Conservation (phyloP, 2,113 vertebrate species). For the Shinisaurus crocodilurus region DNA sequence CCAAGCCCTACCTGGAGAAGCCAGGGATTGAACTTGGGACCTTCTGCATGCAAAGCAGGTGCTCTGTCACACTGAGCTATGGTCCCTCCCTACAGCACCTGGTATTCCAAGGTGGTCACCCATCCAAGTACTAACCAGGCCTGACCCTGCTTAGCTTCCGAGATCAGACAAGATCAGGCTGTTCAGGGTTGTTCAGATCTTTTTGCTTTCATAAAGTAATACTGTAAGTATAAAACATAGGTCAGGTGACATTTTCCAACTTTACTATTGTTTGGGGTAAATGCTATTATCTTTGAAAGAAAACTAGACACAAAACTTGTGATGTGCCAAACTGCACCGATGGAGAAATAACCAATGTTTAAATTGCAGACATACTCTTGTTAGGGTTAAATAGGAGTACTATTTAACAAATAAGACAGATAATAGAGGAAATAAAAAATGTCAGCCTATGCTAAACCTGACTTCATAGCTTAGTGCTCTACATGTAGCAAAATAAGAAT, state of each 20-base stretch:
- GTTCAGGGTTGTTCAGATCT: too few relatives aligned
- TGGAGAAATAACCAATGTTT: constrained; percentile 41
- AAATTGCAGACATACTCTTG: constrained; percentile 37
- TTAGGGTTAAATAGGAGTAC: constrained; percentile 35
- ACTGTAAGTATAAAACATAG: neutral
- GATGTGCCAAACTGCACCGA: constrained; percentile 46
- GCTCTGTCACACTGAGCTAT: too few relatives aligned
- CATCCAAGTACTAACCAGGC: too few relatives aligned
- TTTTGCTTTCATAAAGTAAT: too few relatives aligned
- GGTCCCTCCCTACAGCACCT: too few relatives aligned
- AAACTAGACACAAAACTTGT: constrained; percentile 9
- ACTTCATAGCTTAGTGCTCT: neutral
- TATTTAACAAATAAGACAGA: constrained; percentile 36
- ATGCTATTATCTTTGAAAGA: constrained; percentile 43
- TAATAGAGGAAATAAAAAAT: constrained; percentile 36
- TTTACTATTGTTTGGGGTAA: neutral
- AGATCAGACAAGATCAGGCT: too few relatives aligned
- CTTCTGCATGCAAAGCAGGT: too few relatives aligned
- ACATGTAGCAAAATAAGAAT: constrained; percentile 15
- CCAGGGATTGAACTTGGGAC: too few relatives aligned
- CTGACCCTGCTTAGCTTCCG: too few relatives aligned
- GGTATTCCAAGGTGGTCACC: too few relatives aligned
- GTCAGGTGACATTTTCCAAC: neutral
- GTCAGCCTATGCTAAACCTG: constrained; percentile 24
- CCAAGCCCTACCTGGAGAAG: too few relatives aligned